A percentile compares a stretch with the other conserved stretches of the same genome.
Conservation (phyloP, 2,113 vertebrate genomes). For the Anarrhichthys ocellatus region DNA sequence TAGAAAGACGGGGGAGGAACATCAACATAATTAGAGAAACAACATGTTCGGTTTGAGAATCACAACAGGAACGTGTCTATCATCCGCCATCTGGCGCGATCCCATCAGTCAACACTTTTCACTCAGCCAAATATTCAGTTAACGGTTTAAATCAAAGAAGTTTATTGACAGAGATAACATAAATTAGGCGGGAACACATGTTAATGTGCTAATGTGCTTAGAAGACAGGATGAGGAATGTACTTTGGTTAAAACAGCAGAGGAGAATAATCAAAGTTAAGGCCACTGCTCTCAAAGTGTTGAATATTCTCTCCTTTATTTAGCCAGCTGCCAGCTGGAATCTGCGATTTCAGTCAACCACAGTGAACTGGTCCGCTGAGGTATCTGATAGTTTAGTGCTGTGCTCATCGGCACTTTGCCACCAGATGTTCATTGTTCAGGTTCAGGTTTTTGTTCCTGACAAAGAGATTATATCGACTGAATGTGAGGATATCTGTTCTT, state of each 20-base stretch:
- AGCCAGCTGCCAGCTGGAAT: constrained; percentile 41
- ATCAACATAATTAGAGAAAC: neutral
- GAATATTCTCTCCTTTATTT: constrained; percentile 62
- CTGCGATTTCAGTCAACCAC: constrained; percentile 26
- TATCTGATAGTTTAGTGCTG: constrained; percentile 11
- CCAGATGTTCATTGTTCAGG: neutral
- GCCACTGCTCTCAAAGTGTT: constrained; percentile 37
- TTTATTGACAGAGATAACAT: constrained; percentile 34
- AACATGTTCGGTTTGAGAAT: constrained; percentile 4
- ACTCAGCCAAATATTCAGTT: constrained; percentile 17
- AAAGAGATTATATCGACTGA: neutral
- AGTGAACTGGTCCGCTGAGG: constrained; percentile 12
- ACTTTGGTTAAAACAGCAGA: constrained; percentile 34
- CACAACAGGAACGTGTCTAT: neutral
- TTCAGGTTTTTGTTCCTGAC: constrained; percentile 5
- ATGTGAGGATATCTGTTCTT: neutral
- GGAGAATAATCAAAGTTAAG: constrained; percentile 57
- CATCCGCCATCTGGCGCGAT: constrained; percentile 12
- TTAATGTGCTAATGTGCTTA: constrained; percentile 36
- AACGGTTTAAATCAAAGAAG: constrained; percentile 42
- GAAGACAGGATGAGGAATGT: constrained; percentile 46
- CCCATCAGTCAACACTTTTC: constrained; percentile 10
- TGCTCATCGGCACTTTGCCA: constrained; percentile 26
- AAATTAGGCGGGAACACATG: constrained; percentile 2
- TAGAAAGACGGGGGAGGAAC: neutral